A percentile compares a stretch with the other conserved stretches of the same genome.
Conservation (phyloP, 2,113 vertebrate genomes). For the Panthera leo region DNA sequence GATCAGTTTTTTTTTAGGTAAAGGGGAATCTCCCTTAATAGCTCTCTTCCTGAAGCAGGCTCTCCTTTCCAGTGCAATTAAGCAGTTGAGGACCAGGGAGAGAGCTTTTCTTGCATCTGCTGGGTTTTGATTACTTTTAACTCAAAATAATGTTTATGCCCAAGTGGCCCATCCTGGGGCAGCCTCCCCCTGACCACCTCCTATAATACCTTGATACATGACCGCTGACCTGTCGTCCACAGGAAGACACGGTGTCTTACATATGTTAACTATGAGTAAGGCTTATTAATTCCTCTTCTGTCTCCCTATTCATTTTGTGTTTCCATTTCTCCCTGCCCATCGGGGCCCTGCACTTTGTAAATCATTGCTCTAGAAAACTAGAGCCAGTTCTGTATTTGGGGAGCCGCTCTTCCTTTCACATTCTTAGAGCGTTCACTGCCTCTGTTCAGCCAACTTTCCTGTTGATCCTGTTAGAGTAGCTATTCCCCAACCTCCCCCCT, state of each 20-base stretch:
- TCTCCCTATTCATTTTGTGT: background rate
- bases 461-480: background rate
- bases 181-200: background rate
- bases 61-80: background rate
- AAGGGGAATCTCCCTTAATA: background rate
- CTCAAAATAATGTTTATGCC: background rate
- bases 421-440: background rate
- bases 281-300: background rate
- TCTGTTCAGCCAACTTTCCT: background rate
- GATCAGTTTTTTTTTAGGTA: background rate
- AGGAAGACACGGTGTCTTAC: background rate
- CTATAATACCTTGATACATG: background rate
- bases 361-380: background rate
- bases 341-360: too few species aligned
- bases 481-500: background rate
- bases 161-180: background rate
- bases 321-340: background rate
- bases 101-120: background rate
- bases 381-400: background rate
- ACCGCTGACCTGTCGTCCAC: background rate
- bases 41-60: background rate
- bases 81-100: background rate
- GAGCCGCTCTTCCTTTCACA: background rate
- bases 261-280: background rate
- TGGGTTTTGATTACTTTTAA: background rate